Percentiles rank a stretch among this genome's conserved stretches.
Evolutionary conservation across 2,797 vertebrate species (phyloP).

Genomic region (Mus minutoides): DNA sequence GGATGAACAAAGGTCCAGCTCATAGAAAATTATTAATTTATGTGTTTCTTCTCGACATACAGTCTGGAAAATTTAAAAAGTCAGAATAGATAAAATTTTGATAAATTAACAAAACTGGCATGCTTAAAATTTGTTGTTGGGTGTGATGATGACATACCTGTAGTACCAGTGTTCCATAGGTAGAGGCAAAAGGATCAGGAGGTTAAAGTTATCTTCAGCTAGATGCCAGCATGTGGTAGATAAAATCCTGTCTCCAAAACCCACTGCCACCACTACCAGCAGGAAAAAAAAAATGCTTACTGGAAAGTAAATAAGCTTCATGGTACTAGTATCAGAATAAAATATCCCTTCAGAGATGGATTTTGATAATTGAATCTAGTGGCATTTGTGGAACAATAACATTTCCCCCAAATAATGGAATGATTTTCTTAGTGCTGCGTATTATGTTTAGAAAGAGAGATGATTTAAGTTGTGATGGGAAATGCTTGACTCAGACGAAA

Average conservation of each 20-base stretch:
- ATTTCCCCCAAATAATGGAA: constrained; percentile 52
- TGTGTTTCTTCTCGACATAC: background rate
- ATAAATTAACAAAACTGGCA: background rate
- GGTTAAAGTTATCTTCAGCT: background rate
- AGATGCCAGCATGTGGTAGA: background rate
- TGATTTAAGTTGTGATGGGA: constrained; percentile 27
- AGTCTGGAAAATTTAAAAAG: background rate
- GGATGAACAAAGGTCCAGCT: background rate
- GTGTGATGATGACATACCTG: background rate
- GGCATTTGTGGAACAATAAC: background rate
- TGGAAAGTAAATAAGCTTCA: background rate
- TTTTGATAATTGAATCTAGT: constrained; percentile 25
- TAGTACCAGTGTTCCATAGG: background rate
- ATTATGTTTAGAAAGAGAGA: constrained; percentile 34
- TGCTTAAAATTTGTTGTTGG: background rate
- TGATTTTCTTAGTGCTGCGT: constrained; percentile 11
- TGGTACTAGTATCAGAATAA: background rate
- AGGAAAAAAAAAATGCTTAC: background rate
- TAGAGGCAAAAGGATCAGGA: background rate
- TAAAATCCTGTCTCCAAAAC: background rate
- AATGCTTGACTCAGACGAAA: constrained; percentile 43
- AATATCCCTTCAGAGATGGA: constrained; percentile 41
- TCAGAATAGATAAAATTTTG: background rate
- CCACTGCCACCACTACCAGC: background rate
- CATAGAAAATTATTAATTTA: background rate